Evolutionary conservation across 23 tunicate genomes (phyloP).

Genomic region (Halocynthia aurantium): DNA sequence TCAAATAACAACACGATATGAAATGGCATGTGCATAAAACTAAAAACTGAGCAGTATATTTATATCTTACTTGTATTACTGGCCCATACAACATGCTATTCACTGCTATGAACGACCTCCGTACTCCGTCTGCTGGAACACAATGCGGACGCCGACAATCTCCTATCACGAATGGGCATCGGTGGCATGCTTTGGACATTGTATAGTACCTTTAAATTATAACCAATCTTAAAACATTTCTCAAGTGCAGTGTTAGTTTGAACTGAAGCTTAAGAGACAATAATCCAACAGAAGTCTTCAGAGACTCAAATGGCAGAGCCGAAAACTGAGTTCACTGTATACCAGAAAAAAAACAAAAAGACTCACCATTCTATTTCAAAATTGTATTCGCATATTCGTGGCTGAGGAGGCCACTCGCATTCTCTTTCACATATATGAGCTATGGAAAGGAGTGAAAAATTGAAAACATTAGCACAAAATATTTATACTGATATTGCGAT

Average conservation of each 20-base stretch:
- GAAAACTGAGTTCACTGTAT: too few relatives aligned
- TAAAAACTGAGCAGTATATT: too few relatives aligned
- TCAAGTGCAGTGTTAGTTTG: too few relatives aligned
- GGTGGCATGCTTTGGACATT: slow-evolving; percentile 74
- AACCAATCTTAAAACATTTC: too few relatives aligned
- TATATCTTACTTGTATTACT: slow-evolving; percentile 17
- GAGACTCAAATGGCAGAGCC: too few relatives aligned
- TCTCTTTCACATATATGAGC: slow-evolving; percentile 49
- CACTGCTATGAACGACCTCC: slow-evolving; percentile 43
- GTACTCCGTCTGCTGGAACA: slow-evolving; percentile 63
- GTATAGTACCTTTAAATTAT: slow-evolving; percentile 41
- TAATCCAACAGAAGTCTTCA: neutral
- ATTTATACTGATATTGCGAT: too few relatives aligned
- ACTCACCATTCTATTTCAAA: slow-evolving; percentile 67
- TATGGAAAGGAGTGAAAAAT: too few relatives aligned
- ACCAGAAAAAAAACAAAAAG: too few relatives aligned
- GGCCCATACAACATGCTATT: slow-evolving; percentile 56
- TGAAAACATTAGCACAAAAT: too few relatives aligned
- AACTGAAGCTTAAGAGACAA: too few relatives aligned
- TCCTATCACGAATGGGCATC: slow-evolving; percentile 31
- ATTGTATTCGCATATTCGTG: slow-evolving; percentile 44
- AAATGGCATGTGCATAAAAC: too few relatives aligned
- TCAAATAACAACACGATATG: too few relatives aligned
- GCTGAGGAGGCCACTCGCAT: slow-evolving; percentile 19
- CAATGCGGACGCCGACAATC: slow-evolving; percentile 57